A percentile compares a stretch with the other conserved stretches of the same genome.
Conservation (phyloP, 1,140 invertebrate species). For the Macrobrachium rosenbergii region DNA sequence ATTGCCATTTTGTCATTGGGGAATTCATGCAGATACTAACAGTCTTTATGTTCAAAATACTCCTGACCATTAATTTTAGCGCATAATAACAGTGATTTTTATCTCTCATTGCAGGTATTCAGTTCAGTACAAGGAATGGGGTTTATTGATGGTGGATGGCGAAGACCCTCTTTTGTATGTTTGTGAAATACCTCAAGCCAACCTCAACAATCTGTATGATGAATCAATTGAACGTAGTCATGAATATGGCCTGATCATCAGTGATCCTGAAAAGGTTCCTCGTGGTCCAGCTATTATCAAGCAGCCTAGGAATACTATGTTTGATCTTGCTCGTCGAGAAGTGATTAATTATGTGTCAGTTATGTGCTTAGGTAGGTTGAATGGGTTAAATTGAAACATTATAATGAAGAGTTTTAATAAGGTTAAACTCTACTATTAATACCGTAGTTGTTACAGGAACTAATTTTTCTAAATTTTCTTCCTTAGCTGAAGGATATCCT, state of each 20-base stretch:
- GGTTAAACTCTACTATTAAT: background rate
- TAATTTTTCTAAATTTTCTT: background rate
- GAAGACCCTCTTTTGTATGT: conserved; percentile 85
- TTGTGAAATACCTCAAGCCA: conserved; percentile 84
- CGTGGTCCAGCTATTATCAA: conserved; percentile 89
- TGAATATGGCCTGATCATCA: conserved; percentile 84
- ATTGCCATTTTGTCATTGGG: background rate
- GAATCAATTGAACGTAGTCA: conserved; percentile 80
- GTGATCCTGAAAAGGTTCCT: conserved; percentile 84
- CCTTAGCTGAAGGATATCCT: conserved; percentile 90
- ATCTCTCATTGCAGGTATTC: conserved; percentile 67
- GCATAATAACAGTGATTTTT: background rate
- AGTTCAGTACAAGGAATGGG: conserved; percentile 79
- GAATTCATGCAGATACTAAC: conserved; percentile 3
- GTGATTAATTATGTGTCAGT: conserved; percentile 82
- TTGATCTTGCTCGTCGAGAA: conserved; percentile 82
- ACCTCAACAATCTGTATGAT: conserved; percentile 75
- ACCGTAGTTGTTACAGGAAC: no score
- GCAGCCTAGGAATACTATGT: conserved; percentile 86
- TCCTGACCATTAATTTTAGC: background rate
- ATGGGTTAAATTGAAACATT: background rate
- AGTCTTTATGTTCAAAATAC: background rate
- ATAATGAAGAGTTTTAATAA: no score
- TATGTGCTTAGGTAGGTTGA: conserved; percentile 72
- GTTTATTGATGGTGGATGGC: conserved; percentile 83